A percentile compares a stretch with the other conserved stretches of the same genome.
phyloP scores from a whole-genome alignment of 2,797 vertebrate genomes.

The Pipistrellus nathusii region DNA sequence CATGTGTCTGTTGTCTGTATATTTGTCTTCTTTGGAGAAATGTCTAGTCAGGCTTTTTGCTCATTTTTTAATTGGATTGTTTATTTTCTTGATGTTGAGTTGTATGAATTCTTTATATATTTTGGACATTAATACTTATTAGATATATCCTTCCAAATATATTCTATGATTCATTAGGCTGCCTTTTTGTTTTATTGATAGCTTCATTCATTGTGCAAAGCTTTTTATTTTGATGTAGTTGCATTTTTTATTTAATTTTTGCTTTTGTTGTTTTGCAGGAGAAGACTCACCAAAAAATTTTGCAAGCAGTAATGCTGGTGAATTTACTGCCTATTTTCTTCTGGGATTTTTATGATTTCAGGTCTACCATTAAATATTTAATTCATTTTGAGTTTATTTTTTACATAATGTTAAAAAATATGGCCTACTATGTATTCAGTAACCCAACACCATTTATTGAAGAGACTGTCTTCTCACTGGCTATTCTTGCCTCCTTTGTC shows the following conservation, averaged over 20 bases:
- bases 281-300: background rate
- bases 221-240: background rate
- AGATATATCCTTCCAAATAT: background rate
- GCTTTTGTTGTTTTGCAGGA: background rate
- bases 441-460: background rate
- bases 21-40: background rate
- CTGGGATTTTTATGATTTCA: background rate
- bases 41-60: background rate
- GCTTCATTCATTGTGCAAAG: background rate
- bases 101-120: background rate
- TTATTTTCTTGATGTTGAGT: background rate
- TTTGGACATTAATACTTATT: background rate
- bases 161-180: background rate
- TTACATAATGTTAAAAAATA: too few relatives aligned
- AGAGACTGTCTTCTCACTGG: background rate
- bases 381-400: background rate
- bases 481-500: background rate
- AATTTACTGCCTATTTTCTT: background rate
- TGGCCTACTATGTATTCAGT: background rate
- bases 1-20: background rate
- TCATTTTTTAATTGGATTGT: background rate
- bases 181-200: background rate
- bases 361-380: background rate
- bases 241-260: background rate
- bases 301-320: background rate